phyloP scores from a whole-genome alignment of 2,797 vertebrate species.

The Lagodon rhomboides region DNA sequence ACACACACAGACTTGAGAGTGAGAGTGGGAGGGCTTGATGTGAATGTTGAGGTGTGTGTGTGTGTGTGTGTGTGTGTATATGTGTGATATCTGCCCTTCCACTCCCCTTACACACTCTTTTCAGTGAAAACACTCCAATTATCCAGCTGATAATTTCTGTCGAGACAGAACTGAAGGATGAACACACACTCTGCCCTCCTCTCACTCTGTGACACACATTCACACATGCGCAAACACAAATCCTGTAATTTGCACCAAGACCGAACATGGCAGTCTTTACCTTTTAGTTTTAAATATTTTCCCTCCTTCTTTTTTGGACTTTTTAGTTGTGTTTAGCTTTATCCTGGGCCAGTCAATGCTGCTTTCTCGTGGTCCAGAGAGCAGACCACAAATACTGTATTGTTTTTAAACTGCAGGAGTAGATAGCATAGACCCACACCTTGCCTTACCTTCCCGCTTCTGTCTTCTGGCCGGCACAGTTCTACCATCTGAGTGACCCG shows the following conservation, averaged over 20 bases:
- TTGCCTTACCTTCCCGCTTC: conserved; percentile 77
- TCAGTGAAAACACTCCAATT: conserved; percentile 67
- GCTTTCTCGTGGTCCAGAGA: conserved; percentile 59
- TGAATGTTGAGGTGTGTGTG: conserved; percentile 34
- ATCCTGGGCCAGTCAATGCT: conserved; percentile 63
- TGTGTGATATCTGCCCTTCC: conserved; percentile 52
- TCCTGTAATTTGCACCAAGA: conserved; percentile 77
- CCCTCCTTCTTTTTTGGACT: conserved; percentile 31
- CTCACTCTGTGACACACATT: conserved; percentile 40
- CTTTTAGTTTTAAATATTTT: conserved; percentile 49
- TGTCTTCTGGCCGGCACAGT: conserved; percentile 36
- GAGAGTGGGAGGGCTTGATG: conserved; percentile 34
- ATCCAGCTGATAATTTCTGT: conserved; percentile 43
- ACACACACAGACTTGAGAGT: conserved; percentile 56
- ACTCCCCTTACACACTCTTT: conserved; percentile 47
- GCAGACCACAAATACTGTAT: conserved; percentile 66
- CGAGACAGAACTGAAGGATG: conserved; percentile 44
- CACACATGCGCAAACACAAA: conserved; percentile 50
- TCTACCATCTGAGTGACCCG: conserved; percentile 34
- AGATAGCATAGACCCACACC: conserved; percentile 72
- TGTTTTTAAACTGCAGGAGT: conserved; percentile 76
- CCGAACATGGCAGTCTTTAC: conserved; percentile 65
- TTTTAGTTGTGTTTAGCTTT: conserved; percentile 69
- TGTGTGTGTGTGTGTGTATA: conserved; percentile 8
- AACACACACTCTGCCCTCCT: conserved; percentile 50